These are phyloP conservation scores for Zaprionus ornatus DNA, from an alignment of 1,140 invertebrate genomes.

Conservation along the genomic window DNA sequence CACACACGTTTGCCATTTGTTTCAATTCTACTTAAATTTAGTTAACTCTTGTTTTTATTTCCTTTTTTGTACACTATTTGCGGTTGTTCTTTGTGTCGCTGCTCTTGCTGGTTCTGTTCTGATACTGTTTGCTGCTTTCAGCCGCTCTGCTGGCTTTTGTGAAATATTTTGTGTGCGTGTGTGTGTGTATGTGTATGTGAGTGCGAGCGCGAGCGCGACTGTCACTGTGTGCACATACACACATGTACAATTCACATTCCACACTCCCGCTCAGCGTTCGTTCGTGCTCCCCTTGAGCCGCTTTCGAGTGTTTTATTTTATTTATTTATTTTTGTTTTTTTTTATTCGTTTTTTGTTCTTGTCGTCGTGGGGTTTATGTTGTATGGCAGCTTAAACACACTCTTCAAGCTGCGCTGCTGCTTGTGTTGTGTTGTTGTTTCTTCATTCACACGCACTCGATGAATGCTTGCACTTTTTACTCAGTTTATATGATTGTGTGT, in stretches of 20 bases:
- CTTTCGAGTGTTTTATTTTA: slow-evolving; percentile 44
- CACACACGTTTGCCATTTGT: neutral
- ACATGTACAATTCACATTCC: slow-evolving; percentile 29
- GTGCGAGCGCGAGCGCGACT: neutral
- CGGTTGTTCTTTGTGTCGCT: slow-evolving; percentile 26
- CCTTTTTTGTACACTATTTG: slow-evolving; percentile 7
- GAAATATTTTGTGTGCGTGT: slow-evolving; percentile 21
- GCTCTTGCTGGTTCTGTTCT: slow-evolving; percentile 42
- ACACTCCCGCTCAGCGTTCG: slow-evolving; percentile 21
- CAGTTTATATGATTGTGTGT: slow-evolving; percentile 8
- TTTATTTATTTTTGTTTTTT: slow-evolving; percentile 41
- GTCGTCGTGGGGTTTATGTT: slow-evolving; percentile 17
- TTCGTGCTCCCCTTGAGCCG: slow-evolving; percentile 28
- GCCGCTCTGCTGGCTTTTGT: slow-evolving; percentile 40
- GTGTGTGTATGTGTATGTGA: neutral
- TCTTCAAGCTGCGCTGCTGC: neutral
- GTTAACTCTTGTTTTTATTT: slow-evolving; percentile 7
- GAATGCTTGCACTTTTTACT: slow-evolving; percentile 9
- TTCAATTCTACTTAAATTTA: slow-evolving; percentile 2
- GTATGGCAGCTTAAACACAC: neutral
- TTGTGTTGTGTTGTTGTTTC: slow-evolving; percentile 1
- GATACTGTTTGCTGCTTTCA: slow-evolving; percentile 41
- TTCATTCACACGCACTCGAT: neutral
- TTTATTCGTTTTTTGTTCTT: slow-evolving; percentile 4
- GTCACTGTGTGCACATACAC: neutral